These are phyloP conservation scores for Gadopsis bispinosus DNA, from an alignment of 2,797 vertebrate species.

Conservation along the genomic window DNA sequence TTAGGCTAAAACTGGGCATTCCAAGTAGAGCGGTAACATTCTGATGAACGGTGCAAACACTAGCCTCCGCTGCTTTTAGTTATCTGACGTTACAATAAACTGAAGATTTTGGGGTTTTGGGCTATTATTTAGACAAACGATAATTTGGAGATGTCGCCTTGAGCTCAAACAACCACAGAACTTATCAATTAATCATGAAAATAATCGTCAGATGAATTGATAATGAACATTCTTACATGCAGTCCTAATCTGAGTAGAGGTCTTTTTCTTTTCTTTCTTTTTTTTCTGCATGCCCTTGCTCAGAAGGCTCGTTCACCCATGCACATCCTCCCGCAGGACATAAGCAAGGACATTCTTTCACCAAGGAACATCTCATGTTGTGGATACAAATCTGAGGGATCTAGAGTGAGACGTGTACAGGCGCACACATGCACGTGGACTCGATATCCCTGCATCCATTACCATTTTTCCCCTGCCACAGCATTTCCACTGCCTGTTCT, in stretches of 20 bases:
- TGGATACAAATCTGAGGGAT: slow-evolving; percentile 64
- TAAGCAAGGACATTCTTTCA: slow-evolving; percentile 42
- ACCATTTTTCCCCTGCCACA: slow-evolving; percentile 56
- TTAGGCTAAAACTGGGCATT: slow-evolving; percentile 37
- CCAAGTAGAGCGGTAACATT: not conserved
- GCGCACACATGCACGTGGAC: slow-evolving; percentile 29
- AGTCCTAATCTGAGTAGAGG: slow-evolving; percentile 29
- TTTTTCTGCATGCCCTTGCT: slow-evolving; percentile 28
- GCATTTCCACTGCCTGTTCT: slow-evolving; percentile 57
- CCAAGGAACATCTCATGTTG: slow-evolving; percentile 62
- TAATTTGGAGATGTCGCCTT: not conserved
- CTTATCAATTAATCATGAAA: not conserved
- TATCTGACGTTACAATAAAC: not conserved
- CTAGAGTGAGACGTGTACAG: slow-evolving; percentile 38
- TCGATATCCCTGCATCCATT: slow-evolving; percentile 50
- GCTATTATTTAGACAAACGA: not conserved
- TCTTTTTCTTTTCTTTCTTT: slow-evolving; percentile 1
- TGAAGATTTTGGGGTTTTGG: not conserved
- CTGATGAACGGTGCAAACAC: not conserved
- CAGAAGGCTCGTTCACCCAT: slow-evolving; percentile 26
- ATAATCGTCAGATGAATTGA: not conserved
- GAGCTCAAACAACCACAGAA: too few relatives aligned
- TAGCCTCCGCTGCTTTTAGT: not conserved
- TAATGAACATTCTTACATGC: slow-evolving; percentile 1
- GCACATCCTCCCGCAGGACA: slow-evolving; percentile 53